Base-by-base conservation (phyloP, 1,140 invertebrate genomes). In the honey bee (Apis mellifera) region DNA sequence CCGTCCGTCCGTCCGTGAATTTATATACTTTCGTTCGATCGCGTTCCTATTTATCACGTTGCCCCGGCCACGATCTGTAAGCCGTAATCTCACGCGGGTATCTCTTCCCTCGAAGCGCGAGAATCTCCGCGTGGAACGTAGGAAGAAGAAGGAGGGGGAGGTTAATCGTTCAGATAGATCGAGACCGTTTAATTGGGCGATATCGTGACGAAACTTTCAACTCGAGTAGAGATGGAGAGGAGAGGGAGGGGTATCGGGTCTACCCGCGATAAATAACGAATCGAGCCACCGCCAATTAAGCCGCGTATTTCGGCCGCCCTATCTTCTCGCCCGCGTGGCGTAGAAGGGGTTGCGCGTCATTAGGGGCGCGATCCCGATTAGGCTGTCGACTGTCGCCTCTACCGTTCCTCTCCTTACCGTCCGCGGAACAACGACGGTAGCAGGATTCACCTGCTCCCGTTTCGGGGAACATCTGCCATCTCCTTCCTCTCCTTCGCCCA, bases 341-440 rank as follows among this genome's bases (percentile, higher is more conserved):
- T n/a, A n/a, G n/a, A 78, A 74, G 73, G 84, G 87, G 84, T 83
- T 86, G 84, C 83, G 74, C 79, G 82, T 88, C 90, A 90, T 90
- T 90, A 91, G 86, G 84, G 87, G 87, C 86, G 89, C 86, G 87
- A 90, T 87, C 81, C 79, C 77, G 87, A 90, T 90, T 91, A 90
- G 88, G 85, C 70, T 79, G 75, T 50, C 62, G 52, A 80, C 26
- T 23, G 74, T 52, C 60, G 26, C 73, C 32, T 3, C 32, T 3
- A 42, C 0, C 32, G 2, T 2, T 2, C 32, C 3, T 4, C 32
- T 2, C 2, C 32, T 26, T 48, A n/a, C n/a, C 13, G 55, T 21
- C 12, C 32, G 42, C 50, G 23, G 9, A 60, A n/a, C 32, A 7
- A 77, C 76, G 88, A 89, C 86, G 84, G 86, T 89, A 91, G 89